Base-by-base conservation (phyloP, 2,888 invertebrate species). In the Thera obeliscata region DNA sequence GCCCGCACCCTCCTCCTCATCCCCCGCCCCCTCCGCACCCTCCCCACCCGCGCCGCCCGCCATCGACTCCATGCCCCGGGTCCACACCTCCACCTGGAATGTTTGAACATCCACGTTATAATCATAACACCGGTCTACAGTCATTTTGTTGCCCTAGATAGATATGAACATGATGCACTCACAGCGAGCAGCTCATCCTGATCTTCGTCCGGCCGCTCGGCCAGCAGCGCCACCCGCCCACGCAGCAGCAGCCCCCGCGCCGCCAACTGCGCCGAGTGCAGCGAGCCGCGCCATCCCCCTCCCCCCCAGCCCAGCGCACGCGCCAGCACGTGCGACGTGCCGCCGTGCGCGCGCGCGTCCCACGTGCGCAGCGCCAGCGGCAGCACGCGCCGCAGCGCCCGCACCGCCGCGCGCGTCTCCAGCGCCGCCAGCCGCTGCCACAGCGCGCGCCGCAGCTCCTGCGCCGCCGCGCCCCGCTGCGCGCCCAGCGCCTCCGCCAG, bases 361-460 rank as follows among this genome's bases (percentile, higher is more conserved):
- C 87, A 86, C 69, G 77, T 68, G 68, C 64, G 67, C 61, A 80
- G 71, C 36, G 49, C 52, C 8, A 55, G 61, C 36, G 63, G 78
- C 76, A 86, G 72, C 68, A 56, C 5, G 65, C 38, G 72, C 72
- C 71, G 78, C 61, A 78, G 69, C 66, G 70, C 69, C 55, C 74
- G 74, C 70, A 78, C 75, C 65, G 73, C 62, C 67, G 64, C 66
- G 7, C 67, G 55, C 66, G 41, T 73, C 66, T 73, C 76, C 71
- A 83, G 82, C 76, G 78, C 69, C 11, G 4, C 74, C 76, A 85
- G 71, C 58, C 86, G 82, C 81, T 80, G 82, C 86, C 87, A 85
- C 77, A 86, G 81, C 77, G 87, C 68, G 69, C 88, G 87, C 12
- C 81, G 85, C 83, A 88, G 83, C 83, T 89, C 89, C 78, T 71